These are phyloP conservation scores for Planococcus citri DNA, from an alignment of 1,140 invertebrate species.

Conservation along the genomic window DNA sequence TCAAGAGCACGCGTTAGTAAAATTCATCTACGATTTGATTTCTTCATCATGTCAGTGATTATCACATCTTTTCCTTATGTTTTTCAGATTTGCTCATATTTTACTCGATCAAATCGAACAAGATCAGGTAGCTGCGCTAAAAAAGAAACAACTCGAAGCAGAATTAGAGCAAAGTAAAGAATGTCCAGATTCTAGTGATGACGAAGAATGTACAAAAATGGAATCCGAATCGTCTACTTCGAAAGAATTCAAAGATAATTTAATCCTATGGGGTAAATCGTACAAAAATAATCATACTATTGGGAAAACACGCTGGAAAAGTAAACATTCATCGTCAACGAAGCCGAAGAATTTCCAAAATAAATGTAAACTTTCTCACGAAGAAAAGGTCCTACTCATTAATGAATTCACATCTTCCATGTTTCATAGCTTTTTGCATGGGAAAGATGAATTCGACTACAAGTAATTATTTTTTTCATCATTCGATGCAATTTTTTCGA, in stretches of 20 bases:
- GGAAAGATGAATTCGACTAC: conserved; percentile 76
- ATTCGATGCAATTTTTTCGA: not conserved
- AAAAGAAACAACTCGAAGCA: conserved; percentile 40
- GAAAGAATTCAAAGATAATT: not conserved
- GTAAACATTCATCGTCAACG: conserved; percentile 1
- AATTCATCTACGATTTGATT: not conserved
- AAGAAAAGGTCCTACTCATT: conserved; percentile 44
- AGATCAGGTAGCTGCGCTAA: conserved; percentile 46
- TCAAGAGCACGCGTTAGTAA: conserved; percentile 39
- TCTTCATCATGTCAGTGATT: not conserved
- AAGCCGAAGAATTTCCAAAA: conserved; percentile 12
- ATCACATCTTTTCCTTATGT: conserved; percentile 10
- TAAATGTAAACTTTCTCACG: conserved; percentile 24
- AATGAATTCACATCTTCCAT: conserved; percentile 78
- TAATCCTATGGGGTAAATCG: conserved; percentile 21
- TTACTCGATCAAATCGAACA: conserved; percentile 51
- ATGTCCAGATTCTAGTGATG: conserved; percentile 20
- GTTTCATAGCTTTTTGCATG: conserved; percentile 74
- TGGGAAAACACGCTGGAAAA: conserved; percentile 24
- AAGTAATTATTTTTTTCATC: conserved; percentile 34
- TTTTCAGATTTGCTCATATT: conserved; percentile 44
- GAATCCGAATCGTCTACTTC: not conserved
- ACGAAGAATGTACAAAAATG: not conserved
- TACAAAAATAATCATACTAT: conserved; percentile 22
- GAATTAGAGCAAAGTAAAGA: conserved; percentile 27